Evolutionary conservation across 2,113 vertebrate genomes (phyloP), one percentile per base, ranked within the genome.

Genomic region (Lepisosteus oculatus): DNA sequence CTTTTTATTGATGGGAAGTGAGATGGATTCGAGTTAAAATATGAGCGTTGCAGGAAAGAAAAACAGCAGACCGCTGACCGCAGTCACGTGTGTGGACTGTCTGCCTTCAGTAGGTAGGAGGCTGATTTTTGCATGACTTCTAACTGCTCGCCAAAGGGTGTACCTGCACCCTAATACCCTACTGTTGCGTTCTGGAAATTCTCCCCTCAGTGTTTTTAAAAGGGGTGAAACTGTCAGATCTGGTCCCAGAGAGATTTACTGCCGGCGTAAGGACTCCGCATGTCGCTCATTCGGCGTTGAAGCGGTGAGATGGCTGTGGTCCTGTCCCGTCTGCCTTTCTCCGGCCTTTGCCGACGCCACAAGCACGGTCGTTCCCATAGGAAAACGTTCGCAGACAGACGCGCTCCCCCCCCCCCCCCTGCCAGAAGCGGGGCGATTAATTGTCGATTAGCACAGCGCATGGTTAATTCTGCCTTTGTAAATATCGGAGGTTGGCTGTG

Each of bases 401-500:
- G 4, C 11, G 11, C 63, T 44, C 62, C 62, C 41, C 62, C 43
- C 64, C 1, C 0, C 17, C 17, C 17, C 17, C 17, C 0, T 29
- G 17, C 17, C 17, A 29, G 17, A 29, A 14, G 42, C 44, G 11
- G 43, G 9, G 43, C 14, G 64, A 66, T 66, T 66, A 43, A 66
- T 66, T 66, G 43, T 6, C 4, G 64, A 66, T 66, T 45, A 66
- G 45, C 45, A 13, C 11, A 3, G 3, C 3, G 4, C 1, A 13
- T n/a, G 4, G 64, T 66, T 12, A n/a, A 45, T 14, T 66, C 43
- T 66, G 64, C 43, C 45, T 66, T 14, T 9, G 64, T 66, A n/a
- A 66, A 66, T 43, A 47, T 45, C 8, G 14, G 64, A n/a, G 8
- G 64, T 43, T n/a, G 14, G 43, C n/a, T 8, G 45, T 7, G 43